Evolutionary conservation across 2,888 invertebrate species (phyloP), one percentile per base, ranked within the genome.

Genomic region (Leptopterna dolabrata): DNA sequence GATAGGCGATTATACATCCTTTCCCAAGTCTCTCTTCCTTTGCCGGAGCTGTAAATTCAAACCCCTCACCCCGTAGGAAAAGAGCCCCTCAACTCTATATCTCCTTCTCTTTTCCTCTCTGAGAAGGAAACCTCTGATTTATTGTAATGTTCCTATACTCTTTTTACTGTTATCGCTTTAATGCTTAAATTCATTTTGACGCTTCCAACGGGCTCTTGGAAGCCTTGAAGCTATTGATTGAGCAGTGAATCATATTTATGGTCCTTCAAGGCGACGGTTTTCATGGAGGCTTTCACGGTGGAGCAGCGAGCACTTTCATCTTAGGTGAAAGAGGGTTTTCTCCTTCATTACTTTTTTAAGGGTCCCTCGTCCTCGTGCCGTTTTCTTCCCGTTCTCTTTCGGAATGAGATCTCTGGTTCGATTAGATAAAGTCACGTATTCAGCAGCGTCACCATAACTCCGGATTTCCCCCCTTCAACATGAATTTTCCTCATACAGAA

Each of bases 121-220:
- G 51, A 55, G 81, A 81, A 24, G 63, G n/a, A n/a, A 81, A 51
- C 55, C 81, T 76, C 82, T 88, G 88, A 88, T 88, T 88, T 88
- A 88, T 86, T 81, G 86, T 88, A 86, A 88, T 88, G 88, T 83
- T 73, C 88, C 55, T 51, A 86, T 86, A 86, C 88, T 88, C 88
- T 88, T 88, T 88, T 86, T 47, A 47, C 88, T 81, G 88, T 86
- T 88, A 88, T 88, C 88, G 88, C 88, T 88, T 88, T 88, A 88
- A 88, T 88, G 88, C 88, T 88, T 86, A 88, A 88, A 88, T 88
- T 86, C 88, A 88, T 88, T 88, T 86, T 88, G 88, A 88, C 86
- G 88, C 30, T 29, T 55, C 51, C 27, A n/a, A 47, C 51, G 41
- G 71, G 71, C 63, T 70, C 51, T 36, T 29, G 45, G 43, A 16